Conservation (phyloP, 2,888 invertebrate genomes). For the Caenorhabditis plicata region DNA sequence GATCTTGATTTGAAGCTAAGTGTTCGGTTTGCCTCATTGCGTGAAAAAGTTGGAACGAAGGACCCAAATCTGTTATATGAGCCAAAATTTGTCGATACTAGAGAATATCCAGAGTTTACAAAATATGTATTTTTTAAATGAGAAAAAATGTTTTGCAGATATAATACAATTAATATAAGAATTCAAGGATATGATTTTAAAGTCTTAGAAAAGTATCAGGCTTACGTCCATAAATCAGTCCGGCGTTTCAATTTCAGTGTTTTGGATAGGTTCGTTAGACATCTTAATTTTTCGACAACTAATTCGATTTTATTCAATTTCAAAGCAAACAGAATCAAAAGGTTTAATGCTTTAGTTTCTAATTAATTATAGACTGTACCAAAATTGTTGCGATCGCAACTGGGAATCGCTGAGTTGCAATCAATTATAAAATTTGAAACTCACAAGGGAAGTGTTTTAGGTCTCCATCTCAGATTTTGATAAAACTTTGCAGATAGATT, state of each 20-base stretch:
- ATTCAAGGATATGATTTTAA: constrained; percentile 58
- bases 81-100: constrained; percentile 45
- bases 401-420: no score
- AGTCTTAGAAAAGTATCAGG: constrained; percentile 58
- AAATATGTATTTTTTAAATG: not conserved
- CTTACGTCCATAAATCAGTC: constrained; percentile 53
- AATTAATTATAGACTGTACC: no score
- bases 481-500: no score
- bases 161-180: constrained; percentile 50
- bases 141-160: constrained; percentile 16
- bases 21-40: constrained; percentile 41
- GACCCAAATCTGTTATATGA: constrained; percentile 48
- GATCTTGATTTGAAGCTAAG: no score
- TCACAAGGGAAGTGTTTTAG: no score
- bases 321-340: no score
- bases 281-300: no score
- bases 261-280: constrained; percentile 62
- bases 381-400: no score
- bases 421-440: no score
- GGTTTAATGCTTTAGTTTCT: no score
- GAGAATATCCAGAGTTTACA: constrained; percentile 55
- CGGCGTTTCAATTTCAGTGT: constrained; percentile 53
- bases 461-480: no score
- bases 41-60: constrained; percentile 37
- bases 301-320: no score